Base-by-base conservation (phyloP, 2,113 vertebrate genomes). In the Pimephales promelas region DNA sequence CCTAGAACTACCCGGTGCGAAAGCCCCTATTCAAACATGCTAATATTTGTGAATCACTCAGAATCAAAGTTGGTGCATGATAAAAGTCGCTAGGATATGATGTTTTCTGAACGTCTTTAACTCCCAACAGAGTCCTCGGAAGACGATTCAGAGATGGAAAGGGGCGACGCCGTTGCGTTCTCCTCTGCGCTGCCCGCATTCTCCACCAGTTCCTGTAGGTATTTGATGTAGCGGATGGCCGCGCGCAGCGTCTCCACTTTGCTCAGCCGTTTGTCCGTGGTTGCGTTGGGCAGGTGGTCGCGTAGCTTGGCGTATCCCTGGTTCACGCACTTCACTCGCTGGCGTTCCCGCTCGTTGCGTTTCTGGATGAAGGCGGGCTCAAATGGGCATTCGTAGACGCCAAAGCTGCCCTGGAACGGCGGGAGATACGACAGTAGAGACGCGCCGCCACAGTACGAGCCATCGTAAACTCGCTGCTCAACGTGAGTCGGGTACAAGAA, bases 171-270 rank as follows among this genome's bases (percentile, higher is more conserved):
- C 16, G 1, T 64, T 24, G 0, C 22, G 1, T 26, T 70, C 47
- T 40, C 2, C 47, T 54, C 79, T 4, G 0, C 31, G 8, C 49
- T 13, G 14, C 85, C 70, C 11, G 85, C 75, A 0, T 85, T 75
- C 64, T 93, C 88, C 66, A 97, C 93, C 84, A 96, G 88, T 9
- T 89, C 90, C 89, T 96, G 95, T 79, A 96, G 92, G 86, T 96
- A 92, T 6, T 93, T 94, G 88, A 97, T 97, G 91, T 97, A 96
- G 66, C 92, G 90, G 85, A 96, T 96, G 70, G 96, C 95, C 0
- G 95, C 95, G 1, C 95, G 87, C 52, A 97, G 92, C 0, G 95
- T 96, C 91, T 96, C 94, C 92, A 96, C 96, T 89, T 96, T 96
- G 89, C 95, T 97, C 56, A 97, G 92, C 4, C 95, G 89, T 61